Base-by-base conservation (phyloP, 2,888 invertebrate species). In the Mythimna loreyi region DNA sequence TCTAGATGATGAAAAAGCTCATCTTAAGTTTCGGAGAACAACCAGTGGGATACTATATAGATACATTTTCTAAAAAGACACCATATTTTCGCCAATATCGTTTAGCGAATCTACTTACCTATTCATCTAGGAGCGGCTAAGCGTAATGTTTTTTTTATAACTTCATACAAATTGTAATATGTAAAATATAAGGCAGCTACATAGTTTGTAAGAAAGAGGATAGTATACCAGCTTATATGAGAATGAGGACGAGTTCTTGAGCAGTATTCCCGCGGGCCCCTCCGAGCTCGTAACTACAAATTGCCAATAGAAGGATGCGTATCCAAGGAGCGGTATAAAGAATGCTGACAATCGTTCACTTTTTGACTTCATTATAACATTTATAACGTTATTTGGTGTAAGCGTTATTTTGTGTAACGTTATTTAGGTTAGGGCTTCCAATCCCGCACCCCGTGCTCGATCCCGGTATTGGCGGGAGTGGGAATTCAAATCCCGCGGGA, bases 261-360 rank as follows among this genome's bases (percentile, higher is more conserved):
- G 49, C 63, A 60, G 67, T 64, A 72, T 63, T 69, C 82, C 82
- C 80, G 47, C 25, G 72, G 64, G 76, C 57, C 61, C 47, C 43
- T 23, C 23, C 43, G 53, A 56, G 66, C 49, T 70, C 74, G 67
- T 82, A 78, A 82, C 82, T 75, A 82, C 71, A 80, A 82, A 81
- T 79, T 79, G 80, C 59, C 75, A 70, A 81, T 70, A 72, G 62
- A 75, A 59, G 59, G 64, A 70, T 60, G 75, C 64, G 72, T 69
- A 59, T 64, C 65, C 59, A 66, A 56, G 53, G 49, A 67, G 45
- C 21, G 40, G 30, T 61, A 28, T 40, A 68, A 43, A 64, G 30
- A 78, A 80, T 45, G 36, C 77, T 81, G 71, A 57, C 67, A 67
- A 25, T 30, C 53, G 30, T 36, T 61, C 21, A 19, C n/a, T 62